Conservation (phyloP, 2,797 vertebrate species). For the Acipenser oxyrinchus region DNA sequence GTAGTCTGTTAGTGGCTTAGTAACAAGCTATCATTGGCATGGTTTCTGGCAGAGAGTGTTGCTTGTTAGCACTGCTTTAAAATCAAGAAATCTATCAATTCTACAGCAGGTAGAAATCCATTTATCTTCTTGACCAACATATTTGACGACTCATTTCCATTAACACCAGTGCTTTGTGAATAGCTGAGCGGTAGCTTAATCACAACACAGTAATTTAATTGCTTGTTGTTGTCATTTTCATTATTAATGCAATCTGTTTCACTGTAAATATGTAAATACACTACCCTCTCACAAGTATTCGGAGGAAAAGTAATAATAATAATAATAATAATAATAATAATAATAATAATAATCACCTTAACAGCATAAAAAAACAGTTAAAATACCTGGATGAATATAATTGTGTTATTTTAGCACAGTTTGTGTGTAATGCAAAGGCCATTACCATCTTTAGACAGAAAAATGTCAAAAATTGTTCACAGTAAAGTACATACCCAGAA, state of each 20-base stretch:
- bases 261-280: too few relatives aligned
- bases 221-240: slow-evolving; percentile 27
- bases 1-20: background rate
- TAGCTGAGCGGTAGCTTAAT: slow-evolving; percentile 21
- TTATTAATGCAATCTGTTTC: slow-evolving; percentile 24
- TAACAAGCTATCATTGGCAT: background rate
- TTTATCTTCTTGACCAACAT: slow-evolving; percentile 22
- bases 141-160: slow-evolving; percentile 24
- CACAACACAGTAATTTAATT: slow-evolving; percentile 23
- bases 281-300: too few relatives aligned
- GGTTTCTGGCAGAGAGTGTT: background rate
- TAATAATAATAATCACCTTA: too few relatives aligned
- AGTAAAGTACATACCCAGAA: too few relatives aligned
- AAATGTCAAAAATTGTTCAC: too few relatives aligned
- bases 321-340: too few relatives aligned
- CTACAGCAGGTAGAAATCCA: slow-evolving; percentile 14
- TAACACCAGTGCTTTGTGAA: slow-evolving; percentile 21
- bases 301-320: too few relatives aligned
- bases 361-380: too few relatives aligned
- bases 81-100: slow-evolving; percentile 24
- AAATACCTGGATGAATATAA: too few relatives aligned
- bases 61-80: slow-evolving; percentile 11
- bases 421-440: too few relatives aligned
- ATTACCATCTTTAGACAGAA: too few relatives aligned
- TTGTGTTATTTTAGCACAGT: too few relatives aligned